phyloP scores from a whole-genome alignment of 2,888 invertebrate genomes.

The Lissonota sp. region DNA sequence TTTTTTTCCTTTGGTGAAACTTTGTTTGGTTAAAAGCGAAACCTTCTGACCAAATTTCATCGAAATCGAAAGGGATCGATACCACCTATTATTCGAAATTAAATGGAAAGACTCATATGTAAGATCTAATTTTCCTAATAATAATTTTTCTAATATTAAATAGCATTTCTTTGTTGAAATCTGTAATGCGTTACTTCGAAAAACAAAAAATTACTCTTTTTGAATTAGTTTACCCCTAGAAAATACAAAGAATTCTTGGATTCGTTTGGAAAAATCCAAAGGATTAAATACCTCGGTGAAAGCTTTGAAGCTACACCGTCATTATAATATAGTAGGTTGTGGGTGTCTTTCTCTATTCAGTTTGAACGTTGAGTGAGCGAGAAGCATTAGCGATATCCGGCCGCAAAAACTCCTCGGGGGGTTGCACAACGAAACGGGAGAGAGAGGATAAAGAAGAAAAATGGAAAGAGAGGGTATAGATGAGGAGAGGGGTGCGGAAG shows the following conservation, averaged over 20 bases:
- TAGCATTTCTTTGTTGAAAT: too few relatives aligned
- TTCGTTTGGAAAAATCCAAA: slow-evolving; percentile 4
- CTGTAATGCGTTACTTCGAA: not conserved
- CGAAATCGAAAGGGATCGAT: too few relatives aligned
- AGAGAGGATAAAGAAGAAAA: slow-evolving; percentile 20
- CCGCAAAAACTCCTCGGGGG: slow-evolving; percentile 22
- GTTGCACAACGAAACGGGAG: slow-evolving; percentile 39
- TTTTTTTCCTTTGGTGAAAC: too few relatives aligned
- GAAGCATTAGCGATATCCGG: slow-evolving; percentile 51
- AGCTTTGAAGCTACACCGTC: not conserved
- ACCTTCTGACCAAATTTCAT: too few relatives aligned
- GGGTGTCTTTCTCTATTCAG: not conserved
- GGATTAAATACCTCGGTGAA: slow-evolving; percentile 25
- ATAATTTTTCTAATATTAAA: too few relatives aligned
- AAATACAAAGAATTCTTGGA: slow-evolving; percentile 34
- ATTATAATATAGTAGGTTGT: too few relatives aligned
- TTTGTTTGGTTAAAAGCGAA: too few relatives aligned
- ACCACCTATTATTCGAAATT: too few relatives aligned
- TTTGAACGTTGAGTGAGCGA: slow-evolving; percentile 16
- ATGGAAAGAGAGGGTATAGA: slow-evolving; percentile 27
- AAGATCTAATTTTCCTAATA: too few relatives aligned
- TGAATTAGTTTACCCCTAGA: not conserved
- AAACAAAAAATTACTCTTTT: not conserved
- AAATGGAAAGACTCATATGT: too few relatives aligned
- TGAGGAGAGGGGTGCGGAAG: not conserved